phyloP scores from a whole-genome alignment of 2,113 vertebrate species.

The Penelope pileata region DNA sequence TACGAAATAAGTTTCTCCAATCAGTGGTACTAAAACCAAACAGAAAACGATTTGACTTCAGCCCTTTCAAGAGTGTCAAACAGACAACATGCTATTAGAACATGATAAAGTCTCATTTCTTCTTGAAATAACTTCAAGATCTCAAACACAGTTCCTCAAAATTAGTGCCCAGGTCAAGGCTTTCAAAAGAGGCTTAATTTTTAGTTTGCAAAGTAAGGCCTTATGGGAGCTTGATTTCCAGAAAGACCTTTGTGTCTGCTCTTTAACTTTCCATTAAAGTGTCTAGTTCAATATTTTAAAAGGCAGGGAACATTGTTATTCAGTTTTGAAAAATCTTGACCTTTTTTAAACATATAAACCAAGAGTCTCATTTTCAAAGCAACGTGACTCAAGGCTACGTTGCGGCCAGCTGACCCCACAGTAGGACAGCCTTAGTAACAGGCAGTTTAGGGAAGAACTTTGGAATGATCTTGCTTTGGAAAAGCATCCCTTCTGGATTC shows the following conservation, averaged over 20 bases:
- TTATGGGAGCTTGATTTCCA: not conserved
- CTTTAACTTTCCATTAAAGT: not conserved
- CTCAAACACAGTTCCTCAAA: not conserved
- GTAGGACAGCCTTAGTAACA: not conserved
- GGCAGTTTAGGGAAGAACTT: not conserved
- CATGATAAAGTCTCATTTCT: not conserved
- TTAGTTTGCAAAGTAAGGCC: not conserved
- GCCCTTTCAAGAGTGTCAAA: not conserved
- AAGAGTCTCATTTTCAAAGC: not conserved
- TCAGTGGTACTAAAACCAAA: not conserved
- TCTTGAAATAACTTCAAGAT: not conserved
- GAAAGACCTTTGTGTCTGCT: not conserved
- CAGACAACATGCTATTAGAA: not conserved
- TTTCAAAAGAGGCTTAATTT: not conserved
- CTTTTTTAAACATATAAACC: not conserved
- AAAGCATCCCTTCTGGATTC: not conserved
- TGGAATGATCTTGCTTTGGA: not conserved
- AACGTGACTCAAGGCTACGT: not conserved
- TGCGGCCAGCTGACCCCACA: not conserved
- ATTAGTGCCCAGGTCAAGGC: not conserved
- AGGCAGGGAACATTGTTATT: not conserved
- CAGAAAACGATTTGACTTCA: not conserved
- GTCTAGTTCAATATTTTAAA: not conserved
- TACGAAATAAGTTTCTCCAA: not conserved
- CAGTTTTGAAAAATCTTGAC: not conserved